Percentiles rank a stretch among this genome's conserved stretches.
phyloP scores from a whole-genome alignment of 2,797 vertebrate species.

The Gambusia yucatana region DNA sequence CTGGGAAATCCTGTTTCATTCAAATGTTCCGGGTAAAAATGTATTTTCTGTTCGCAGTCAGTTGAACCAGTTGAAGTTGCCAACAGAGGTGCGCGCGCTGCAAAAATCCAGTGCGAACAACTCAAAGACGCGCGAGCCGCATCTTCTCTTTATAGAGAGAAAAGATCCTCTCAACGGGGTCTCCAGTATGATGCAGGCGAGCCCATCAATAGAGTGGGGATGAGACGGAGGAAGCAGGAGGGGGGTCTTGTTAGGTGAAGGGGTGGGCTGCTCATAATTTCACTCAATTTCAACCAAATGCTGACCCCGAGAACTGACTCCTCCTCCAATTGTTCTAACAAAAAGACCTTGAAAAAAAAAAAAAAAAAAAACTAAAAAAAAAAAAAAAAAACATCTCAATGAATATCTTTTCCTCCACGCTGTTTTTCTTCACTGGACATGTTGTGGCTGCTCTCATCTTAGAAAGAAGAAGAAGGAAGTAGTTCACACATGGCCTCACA shows the following conservation, averaged over 20 bases:
- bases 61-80: conserved; percentile 65
- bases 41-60: conserved; percentile 22
- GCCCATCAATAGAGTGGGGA: conserved; percentile 70
- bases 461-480: background rate
- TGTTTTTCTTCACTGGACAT: background rate
- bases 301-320: conserved; percentile 67
- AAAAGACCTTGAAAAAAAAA: conserved; percentile 1
- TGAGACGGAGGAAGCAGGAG: conserved; percentile 44
- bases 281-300: conserved; percentile 78
- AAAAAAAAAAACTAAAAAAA: too few species aligned
- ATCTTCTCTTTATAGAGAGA: conserved; percentile 86
- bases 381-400: background rate
- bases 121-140: conserved; percentile 80
- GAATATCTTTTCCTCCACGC: conserved; percentile 8
- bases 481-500: background rate
- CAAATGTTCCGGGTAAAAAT: background rate
- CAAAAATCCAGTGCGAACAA: conserved; percentile 78
- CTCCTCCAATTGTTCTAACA: conserved; percentile 65
- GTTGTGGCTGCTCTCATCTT: background rate
- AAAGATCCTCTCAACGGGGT: conserved; percentile 84
- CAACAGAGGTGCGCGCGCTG: conserved; percentile 73
- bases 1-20: background rate
- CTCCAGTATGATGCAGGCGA: conserved; percentile 82
- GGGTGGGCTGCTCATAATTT: conserved; percentile 79
- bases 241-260: conserved; percentile 65